Percentiles rank a stretch among this genome's conserved stretches.
These are phyloP conservation scores for Phoxinus dragarum DNA, from an alignment of 2,797 vertebrate genomes.

Conservation along the genomic window DNA sequence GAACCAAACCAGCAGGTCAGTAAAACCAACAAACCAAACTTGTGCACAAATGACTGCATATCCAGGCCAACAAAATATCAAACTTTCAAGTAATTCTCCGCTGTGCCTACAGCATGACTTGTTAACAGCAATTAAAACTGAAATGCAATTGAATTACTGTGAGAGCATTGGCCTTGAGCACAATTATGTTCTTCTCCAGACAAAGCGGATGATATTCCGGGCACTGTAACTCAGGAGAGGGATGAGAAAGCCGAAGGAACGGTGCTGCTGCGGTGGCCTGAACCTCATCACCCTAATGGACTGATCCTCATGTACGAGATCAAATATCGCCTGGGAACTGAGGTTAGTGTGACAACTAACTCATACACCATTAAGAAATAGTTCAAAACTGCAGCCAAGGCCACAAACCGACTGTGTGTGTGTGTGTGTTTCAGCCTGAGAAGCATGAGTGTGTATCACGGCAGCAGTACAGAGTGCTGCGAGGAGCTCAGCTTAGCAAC, in stretches of 20 bases:
- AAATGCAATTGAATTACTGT: conserved; percentile 20
- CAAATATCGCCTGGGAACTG: conserved; percentile 86
- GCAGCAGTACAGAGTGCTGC: conserved; percentile 86
- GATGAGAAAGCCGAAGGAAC: conserved; percentile 86
- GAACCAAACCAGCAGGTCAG: conserved; percentile 95
- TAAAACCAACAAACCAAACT: background rate
- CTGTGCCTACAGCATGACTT: conserved; percentile 1
- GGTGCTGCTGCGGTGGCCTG: conserved; percentile 88
- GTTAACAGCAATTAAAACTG: background rate
- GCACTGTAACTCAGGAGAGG: conserved; percentile 82
- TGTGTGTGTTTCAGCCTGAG: conserved; percentile 75
- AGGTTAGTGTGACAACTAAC: conserved; percentile 82
- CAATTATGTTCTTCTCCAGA: conserved; percentile 74
- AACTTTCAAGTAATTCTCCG: background rate
- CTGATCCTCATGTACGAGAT: conserved; percentile 97
- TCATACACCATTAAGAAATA: conserved; percentile 3
- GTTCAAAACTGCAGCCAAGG: background rate
- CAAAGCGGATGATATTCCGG: conserved; percentile 94
- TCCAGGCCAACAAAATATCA: background rate
- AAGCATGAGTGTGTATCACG: conserved; percentile 92
- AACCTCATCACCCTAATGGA: conserved; percentile 90
- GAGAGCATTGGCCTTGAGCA: conserved; percentile 24
- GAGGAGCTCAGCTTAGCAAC: conserved; percentile 86
- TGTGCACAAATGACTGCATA: background rate
- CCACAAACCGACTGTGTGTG: conserved; percentile 27